phyloP scores from a whole-genome alignment of 2,113 vertebrate genomes.

The Oenanthe oenanthe region DNA sequence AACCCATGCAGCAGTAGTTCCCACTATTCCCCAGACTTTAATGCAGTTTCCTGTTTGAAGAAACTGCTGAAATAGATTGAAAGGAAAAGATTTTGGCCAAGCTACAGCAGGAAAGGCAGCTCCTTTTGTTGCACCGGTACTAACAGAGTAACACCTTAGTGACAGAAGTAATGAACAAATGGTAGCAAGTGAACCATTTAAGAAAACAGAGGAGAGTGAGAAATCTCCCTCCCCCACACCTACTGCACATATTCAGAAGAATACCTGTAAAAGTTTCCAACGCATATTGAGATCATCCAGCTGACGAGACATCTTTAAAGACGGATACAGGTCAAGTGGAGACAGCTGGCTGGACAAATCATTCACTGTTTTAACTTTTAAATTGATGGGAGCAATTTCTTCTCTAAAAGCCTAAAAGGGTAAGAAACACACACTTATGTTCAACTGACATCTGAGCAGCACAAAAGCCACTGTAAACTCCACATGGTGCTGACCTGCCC shows the following conservation, averaged over 20 bases:
- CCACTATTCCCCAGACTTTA: background rate
- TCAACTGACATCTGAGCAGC: background rate
- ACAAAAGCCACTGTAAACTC: background rate
- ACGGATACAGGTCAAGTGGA: constrained; percentile 91
- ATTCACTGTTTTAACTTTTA: constrained; percentile 89
- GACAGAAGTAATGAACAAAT: background rate
- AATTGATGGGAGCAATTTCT: constrained; percentile 87
- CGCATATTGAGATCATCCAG: constrained; percentile 95
- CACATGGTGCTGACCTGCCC: background rate
- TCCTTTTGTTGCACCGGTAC: background rate
- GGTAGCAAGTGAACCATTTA: background rate
- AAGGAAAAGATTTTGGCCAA: background rate
- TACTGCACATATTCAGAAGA: background rate
- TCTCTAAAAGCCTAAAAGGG: constrained; percentile 86
- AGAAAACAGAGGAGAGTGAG: background rate
- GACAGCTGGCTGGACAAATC: constrained; percentile 90
- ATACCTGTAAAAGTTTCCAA: constrained; percentile 94
- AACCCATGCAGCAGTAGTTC: background rate
- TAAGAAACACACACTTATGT: background rate
- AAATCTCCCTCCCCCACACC: background rate
- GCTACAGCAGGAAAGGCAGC: background rate
- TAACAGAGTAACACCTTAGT: background rate
- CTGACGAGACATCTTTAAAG: constrained; percentile 89
- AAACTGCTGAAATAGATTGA: background rate
- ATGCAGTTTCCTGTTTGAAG: background rate